phyloP scores from a whole-genome alignment of 2,888 invertebrate genomes.

The Leucophenga montana region DNA sequence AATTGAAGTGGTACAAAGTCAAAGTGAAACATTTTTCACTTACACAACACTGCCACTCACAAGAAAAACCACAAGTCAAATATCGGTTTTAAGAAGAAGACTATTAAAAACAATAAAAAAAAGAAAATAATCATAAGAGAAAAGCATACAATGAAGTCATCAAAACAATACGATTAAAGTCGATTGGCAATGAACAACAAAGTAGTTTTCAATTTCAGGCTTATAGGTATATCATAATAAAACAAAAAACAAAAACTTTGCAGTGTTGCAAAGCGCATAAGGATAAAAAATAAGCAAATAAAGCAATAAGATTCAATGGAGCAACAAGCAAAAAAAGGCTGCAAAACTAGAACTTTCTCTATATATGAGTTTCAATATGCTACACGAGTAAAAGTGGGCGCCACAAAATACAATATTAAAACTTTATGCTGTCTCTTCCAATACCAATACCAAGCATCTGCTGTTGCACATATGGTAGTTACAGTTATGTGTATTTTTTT shows the following conservation, averaged over 20 bases:
- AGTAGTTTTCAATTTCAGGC: conserved; percentile 8
- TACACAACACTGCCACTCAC: neutral
- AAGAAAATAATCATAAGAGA: neutral
- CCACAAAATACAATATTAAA: neutral
- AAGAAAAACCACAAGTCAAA: conserved; percentile 17
- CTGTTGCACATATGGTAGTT: conserved; percentile 14
- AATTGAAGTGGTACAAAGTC: conserved; percentile 21
- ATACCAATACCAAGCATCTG: too few species aligned
- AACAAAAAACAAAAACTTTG: neutral
- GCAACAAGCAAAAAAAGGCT: conserved; percentile 7
- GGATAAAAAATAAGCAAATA: neutral
- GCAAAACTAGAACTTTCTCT: neutral
- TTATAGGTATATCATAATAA: conserved; percentile 11
- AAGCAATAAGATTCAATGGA: conserved; percentile 44
- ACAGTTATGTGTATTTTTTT: neutral
- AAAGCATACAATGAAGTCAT: neutral
- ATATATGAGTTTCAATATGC: neutral
- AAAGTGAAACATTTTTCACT: conserved; percentile 5
- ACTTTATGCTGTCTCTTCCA: too few species aligned
- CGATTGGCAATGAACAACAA: neutral
- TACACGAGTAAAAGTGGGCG: neutral
- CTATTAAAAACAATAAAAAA: neutral
- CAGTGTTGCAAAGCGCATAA: neutral
- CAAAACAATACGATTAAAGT: neutral
- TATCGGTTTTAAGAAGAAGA: neutral